Base-by-base conservation (phyloP, 2,113 vertebrate species). In the Leptobrachium leishanense region DNA sequence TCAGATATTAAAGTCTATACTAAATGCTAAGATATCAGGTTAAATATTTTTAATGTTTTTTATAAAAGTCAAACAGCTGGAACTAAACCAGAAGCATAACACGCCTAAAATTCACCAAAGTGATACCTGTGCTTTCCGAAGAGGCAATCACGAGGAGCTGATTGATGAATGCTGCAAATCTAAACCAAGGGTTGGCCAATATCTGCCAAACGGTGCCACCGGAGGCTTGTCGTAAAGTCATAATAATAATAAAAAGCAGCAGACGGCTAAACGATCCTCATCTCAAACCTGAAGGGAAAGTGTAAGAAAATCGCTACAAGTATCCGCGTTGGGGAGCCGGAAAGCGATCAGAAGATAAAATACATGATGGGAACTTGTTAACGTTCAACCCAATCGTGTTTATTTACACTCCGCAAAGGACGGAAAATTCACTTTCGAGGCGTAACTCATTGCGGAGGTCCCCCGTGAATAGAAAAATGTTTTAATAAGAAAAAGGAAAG, bases 361-460 rank as follows among this genome's bases (percentile, higher is more conserved):
- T 59, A 69, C 44, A 46, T 54, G 39, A 7, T 20, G 9, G 1
- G 67, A 59, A 64, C 20, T 42, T 79, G 77, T 40, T 44, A 79
- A 71, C 42, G 46, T 20, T 54, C 54, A 3, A 6, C 39, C 43
- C 20, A 6, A 50, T 44, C 6, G 40, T 42, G 20, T 64, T 62
- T 44, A 79, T 46, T 62, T 10, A 11, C 55, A 40, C 5, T 43
- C 20, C 9, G 31, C 13, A 12, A 53, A 44, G 41, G 15, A 6
- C 42, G 41, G 68, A 70, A 68, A 69, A 59, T 69, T 42, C 20
- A 63, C 40, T 31, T 66, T 66, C 42, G 71, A 79, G 77, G 69
- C 57, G 77, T 43, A 64, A 12, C 41, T 13, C 40, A 54, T 72
- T 72, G 20, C 50, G 11, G 11, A 72, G 20, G 50, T 54, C 69